Evolutionary conservation across 1,140 invertebrate species (phyloP).

Genomic region (Dinothrombium tinctorium): DNA sequence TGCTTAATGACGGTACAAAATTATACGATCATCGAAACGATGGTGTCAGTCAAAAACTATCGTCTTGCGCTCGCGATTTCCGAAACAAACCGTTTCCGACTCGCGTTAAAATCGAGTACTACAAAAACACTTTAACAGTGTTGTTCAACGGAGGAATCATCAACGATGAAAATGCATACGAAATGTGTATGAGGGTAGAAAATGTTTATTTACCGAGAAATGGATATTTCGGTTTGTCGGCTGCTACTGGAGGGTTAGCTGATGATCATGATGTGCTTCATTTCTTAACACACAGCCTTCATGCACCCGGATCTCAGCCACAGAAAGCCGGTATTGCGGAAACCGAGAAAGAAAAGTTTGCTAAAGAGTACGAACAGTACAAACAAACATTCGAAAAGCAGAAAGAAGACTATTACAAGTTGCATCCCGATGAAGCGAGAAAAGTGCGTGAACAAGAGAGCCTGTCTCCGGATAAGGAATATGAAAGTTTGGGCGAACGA

Average conservation of each 20-base stretch:
- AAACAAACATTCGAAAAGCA: conserved; percentile 75
- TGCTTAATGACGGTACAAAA: conserved; percentile 80
- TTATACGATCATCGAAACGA: conserved; percentile 85
- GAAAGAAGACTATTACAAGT: conserved; percentile 53
- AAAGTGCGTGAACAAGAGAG: conserved; percentile 13
- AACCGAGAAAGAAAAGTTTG: conserved; percentile 65
- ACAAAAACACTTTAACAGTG: conserved; percentile 70
- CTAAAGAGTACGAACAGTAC: conserved; percentile 77
- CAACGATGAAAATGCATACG: conserved; percentile 75
- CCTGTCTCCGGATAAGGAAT: conserved; percentile 28
- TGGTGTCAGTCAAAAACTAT: conserved; percentile 64
- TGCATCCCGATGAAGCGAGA: conserved; percentile 19
- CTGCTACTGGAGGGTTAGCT: conserved; percentile 66
- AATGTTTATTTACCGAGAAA: conserved; percentile 60
- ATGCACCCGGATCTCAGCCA: conserved; percentile 20
- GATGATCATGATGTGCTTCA: conserved; percentile 90
- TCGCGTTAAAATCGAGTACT: conserved; percentile 73
- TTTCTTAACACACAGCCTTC: conserved; percentile 61
- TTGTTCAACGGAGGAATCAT: conserved; percentile 86
- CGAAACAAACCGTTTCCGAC: conserved; percentile 93
- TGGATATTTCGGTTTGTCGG: conserved; percentile 82
- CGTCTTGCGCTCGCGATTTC: conserved; percentile 90
- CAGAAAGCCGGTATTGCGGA: conserved; percentile 22
- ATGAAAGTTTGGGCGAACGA: conserved; percentile 62
- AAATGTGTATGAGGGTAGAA: conserved; percentile 74